Conservation (phyloP, 2,888 invertebrate species). For the Octonoba sinensis region DNA sequence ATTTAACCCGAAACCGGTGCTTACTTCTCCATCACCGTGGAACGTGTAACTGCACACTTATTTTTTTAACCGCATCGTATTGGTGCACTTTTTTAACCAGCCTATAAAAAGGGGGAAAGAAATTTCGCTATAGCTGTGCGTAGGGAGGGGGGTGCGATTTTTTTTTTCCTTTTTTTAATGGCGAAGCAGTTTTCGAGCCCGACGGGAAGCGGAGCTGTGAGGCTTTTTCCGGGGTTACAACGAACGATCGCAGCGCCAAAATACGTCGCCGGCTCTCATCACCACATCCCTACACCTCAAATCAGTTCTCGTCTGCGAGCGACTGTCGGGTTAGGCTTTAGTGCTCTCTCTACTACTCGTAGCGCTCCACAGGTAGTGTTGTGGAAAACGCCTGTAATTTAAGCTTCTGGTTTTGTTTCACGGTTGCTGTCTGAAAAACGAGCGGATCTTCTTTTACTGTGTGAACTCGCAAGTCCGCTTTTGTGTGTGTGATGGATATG, state of each 20-base stretch:
- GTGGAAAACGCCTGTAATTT: constrained; percentile 30
- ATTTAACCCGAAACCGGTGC: constrained; percentile 15
- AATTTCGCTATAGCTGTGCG: constrained; percentile 1
- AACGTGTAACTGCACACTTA: constrained; percentile 9
- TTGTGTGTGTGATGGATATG: constrained; percentile 27
- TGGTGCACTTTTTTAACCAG: constrained; percentile 18
- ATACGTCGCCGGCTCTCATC: constrained; percentile 26
- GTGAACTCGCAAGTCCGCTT: constrained; percentile 5
- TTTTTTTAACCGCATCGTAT: not conserved
- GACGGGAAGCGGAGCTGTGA: constrained; percentile 32
- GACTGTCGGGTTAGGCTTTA: constrained; percentile 44
- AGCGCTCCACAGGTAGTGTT: constrained; percentile 45
- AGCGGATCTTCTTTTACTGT: not conserved
- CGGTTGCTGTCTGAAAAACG: too few species aligned
- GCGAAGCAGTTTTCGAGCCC: constrained; percentile 24
- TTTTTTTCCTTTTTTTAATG: constrained; percentile 19
- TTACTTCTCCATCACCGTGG: constrained; percentile 1
- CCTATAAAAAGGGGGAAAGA: constrained; percentile 3
- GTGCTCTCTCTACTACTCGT: not conserved
- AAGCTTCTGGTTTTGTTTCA: constrained; percentile 15
- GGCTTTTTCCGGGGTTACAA: constrained; percentile 11
- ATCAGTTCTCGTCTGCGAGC: constrained; percentile 19
- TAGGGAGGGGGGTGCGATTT: constrained; percentile 39
- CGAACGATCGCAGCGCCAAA: constrained; percentile 55
- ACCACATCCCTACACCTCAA: constrained; percentile 35